phyloP scores from a whole-genome alignment of 2,797 vertebrate species.

The Typhlichthys subterraneus region DNA sequence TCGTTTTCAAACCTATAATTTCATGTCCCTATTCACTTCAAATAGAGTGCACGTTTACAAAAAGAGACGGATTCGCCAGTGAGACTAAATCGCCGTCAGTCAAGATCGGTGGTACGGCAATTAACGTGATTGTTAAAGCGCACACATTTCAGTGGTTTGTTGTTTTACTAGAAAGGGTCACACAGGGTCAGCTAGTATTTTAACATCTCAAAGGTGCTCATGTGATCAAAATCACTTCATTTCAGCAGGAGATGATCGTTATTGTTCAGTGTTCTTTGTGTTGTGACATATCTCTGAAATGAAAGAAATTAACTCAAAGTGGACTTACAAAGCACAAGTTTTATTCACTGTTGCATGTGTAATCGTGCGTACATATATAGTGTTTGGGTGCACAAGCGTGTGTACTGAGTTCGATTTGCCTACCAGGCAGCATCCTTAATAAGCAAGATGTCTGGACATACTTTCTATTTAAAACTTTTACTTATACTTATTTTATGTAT shows the following conservation, averaged over 20 bases:
- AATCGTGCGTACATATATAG: background rate
- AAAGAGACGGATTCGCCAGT: conserved; percentile 40
- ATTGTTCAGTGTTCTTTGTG: conserved; percentile 38
- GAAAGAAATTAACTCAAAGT: conserved; percentile 19
- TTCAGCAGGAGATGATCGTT: conserved; percentile 49
- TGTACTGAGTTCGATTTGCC: too few species aligned
- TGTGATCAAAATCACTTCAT: conserved; percentile 46
- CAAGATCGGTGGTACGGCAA: conserved; percentile 10
- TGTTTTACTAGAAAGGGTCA: conserved; percentile 29
- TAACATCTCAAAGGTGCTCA: conserved; percentile 29
- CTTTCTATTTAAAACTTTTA: too few species aligned
- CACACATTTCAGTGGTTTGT: conserved; percentile 49
- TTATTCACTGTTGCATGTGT: conserved; percentile 13
- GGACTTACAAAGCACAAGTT: conserved; percentile 8
- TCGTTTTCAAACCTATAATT: conserved; percentile 55
- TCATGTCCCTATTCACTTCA: conserved; percentile 47
- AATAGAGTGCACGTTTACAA: conserved; percentile 38
- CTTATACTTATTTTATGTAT: too few species aligned
- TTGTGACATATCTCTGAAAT: conserved; percentile 39
- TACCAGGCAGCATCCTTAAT: too few species aligned
- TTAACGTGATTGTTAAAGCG: conserved; percentile 34
- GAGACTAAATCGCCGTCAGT: conserved; percentile 45
- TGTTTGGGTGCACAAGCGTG: too few species aligned
- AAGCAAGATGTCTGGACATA: too few species aligned
- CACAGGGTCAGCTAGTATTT: conserved; percentile 13